These are phyloP conservation scores for Hylomyscus alleni DNA, from an alignment of 2,797 vertebrate species.

Conservation along the genomic window DNA sequence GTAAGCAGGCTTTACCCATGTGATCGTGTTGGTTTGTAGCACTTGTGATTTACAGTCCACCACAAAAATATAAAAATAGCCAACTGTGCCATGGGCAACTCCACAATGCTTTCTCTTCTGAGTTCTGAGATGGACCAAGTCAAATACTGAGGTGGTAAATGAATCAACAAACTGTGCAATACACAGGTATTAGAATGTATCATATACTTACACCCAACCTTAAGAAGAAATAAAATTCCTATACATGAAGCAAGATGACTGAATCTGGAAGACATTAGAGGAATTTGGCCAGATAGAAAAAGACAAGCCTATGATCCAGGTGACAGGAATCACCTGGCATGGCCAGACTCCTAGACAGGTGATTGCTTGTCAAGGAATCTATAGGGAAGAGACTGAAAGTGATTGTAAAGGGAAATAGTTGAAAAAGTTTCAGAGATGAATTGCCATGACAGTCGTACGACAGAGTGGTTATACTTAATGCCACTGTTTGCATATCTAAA, in stretches of 20 bases:
- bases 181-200: not conserved
- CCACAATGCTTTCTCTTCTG: not conserved
- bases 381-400: no score
- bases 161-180: not conserved
- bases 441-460: not conserved
- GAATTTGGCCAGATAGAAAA: conserved; percentile 4
- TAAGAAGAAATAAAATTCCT: not conserved
- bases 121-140: not conserved
- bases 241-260: not conserved
- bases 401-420: not conserved
- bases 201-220: not conserved
- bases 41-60: not conserved
- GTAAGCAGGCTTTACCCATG: not conserved
- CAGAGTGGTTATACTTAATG: not conserved
- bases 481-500: not conserved
- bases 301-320: not conserved
- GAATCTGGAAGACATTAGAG: not conserved
- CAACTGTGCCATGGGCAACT: not conserved
- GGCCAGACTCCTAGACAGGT: not conserved
- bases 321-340: not conserved
- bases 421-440: not conserved
- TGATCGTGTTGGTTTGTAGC: not conserved
- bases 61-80: conserved; percentile 1
- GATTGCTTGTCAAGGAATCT: no score
- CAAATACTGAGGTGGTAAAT: not conserved